Evolutionary conservation across 1,140 invertebrate species (phyloP), one percentile per base, ranked within the genome.

Genomic region (Leptinotarsa defecta): DNA sequence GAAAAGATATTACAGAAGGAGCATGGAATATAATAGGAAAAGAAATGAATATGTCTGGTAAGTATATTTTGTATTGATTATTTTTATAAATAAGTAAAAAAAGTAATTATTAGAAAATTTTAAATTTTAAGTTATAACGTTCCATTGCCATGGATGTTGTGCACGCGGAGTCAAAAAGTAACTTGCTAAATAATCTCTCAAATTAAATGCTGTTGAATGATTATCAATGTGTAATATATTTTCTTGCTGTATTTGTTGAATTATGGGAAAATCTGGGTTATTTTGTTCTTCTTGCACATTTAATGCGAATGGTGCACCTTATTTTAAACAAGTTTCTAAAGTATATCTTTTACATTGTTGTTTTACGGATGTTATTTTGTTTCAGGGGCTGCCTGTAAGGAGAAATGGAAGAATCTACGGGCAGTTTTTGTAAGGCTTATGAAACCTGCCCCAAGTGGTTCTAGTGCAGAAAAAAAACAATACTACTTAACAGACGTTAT

Each of bases 401-500:
- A 74, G 48, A 67, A 20, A 67, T 74, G 43, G 64, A 67, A 65
- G 64, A 74, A 74, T 67, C 62, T 74, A 19, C 20, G 73, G 64
- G 48, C 73, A 68, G 73, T 68, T 63, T 74, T 73, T 73, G 71
- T 73, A 43, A 64, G 57, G 61, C 52, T 65, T 74, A 67, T 74
- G 27, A 74, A 74, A 74, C 49, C 62, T 67, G 62, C 63, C 48
- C 72, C 64, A 19, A 74, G 62, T 74, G 63, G 48, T 67, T 67
- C 72, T 67, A 34, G 34, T 65, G 63, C 62, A 48, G 48, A 74
- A 67, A 71, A 71, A 74, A 67, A 74, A 49, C 62, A 49, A 68
- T 74, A 74, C 64, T 74, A 67, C 64, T 65, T 68, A 74, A 74
- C 34, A 65, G 62, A 68, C 64, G 20, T 65, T 49, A 68, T 74